Conservation (phyloP, 2,113 vertebrate genomes). For the Caloenas nicobarica region DNA sequence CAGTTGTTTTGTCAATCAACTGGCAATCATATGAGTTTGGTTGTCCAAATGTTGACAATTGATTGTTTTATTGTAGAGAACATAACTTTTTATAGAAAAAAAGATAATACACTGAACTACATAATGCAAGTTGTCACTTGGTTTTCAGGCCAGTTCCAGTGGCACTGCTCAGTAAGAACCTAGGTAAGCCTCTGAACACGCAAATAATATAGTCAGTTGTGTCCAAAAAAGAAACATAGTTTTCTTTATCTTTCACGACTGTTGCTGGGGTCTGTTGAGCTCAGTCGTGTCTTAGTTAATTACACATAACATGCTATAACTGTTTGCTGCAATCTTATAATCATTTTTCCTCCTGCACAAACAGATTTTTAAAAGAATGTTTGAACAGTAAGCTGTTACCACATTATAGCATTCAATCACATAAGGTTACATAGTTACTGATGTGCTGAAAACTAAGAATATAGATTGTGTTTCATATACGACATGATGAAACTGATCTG, state of each 20-base stretch:
- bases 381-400: background rate
- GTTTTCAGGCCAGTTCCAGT: background rate
- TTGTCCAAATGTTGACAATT: background rate
- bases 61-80: background rate
- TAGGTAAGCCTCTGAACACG: background rate
- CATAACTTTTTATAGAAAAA: background rate
- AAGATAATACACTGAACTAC: background rate
- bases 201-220: background rate
- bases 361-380: background rate
- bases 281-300: background rate
- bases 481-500: background rate
- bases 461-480: background rate
- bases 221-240: background rate
- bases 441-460: background rate
- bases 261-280: background rate
- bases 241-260: background rate
- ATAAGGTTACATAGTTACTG: background rate
- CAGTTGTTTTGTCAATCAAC: background rate
- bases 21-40: rapidly evolving
- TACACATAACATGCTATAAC: background rate
- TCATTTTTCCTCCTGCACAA: background rate
- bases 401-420: background rate
- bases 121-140: background rate
- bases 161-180: background rate
- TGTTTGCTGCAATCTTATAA: background rate